These are phyloP conservation scores for Sardina pilchardus DNA, from an alignment of 2,113 vertebrate species.

Conservation along the genomic window DNA sequence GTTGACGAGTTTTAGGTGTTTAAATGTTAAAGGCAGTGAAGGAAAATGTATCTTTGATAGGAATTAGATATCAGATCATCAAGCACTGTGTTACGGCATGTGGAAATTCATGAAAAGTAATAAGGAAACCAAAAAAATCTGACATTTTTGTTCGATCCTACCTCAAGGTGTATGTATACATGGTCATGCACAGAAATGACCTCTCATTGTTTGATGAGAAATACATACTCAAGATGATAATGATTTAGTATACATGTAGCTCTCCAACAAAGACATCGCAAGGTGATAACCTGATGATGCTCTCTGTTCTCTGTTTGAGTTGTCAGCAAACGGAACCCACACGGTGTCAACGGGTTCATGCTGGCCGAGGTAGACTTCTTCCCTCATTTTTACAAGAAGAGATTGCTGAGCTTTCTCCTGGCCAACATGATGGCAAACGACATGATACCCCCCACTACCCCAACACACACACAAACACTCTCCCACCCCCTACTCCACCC, in stretches of 20 bases:
- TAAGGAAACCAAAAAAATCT: neutral
- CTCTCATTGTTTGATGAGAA: neutral
- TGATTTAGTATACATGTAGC: neutral
- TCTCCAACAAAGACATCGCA: neutral
- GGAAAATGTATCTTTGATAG: neutral
- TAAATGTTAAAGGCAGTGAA: neutral
- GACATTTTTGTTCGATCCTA: neutral
- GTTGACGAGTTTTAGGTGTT: too few relatives aligned
- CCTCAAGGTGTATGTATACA: neutral
- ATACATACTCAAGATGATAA: neutral
- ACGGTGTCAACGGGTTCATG: conserved; percentile 40
- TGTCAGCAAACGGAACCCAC: neutral
- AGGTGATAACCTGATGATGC: neutral
- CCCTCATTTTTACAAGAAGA: neutral
- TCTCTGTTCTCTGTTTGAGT: neutral
- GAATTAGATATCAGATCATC: neutral
- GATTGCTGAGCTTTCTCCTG: conserved; percentile 18
- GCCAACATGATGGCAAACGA: conserved; percentile 13
- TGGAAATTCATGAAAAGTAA: neutral
- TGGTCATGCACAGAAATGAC: neutral
- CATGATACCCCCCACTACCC: conserved; percentile 47
- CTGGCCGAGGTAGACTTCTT: neutral
- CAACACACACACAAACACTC: conserved; percentile 40
- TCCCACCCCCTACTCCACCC: conserved; percentile 41
- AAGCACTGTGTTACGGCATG: neutral